Conservation (phyloP, 1,140 invertebrate species). For the Chlorops oryzae region DNA sequence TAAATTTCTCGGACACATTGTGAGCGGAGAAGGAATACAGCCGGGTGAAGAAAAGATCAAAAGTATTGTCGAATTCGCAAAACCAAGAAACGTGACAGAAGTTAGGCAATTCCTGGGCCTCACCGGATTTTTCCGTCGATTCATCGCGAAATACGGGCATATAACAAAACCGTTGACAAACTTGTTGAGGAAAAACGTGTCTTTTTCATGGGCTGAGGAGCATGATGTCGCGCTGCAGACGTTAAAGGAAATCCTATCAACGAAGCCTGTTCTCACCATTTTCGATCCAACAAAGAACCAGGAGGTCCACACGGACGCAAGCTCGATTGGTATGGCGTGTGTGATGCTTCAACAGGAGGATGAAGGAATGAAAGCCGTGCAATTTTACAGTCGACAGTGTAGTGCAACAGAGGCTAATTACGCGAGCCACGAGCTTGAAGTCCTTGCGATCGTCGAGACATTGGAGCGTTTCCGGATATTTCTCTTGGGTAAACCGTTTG, state of each 20-base stretch:
- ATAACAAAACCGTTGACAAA: slow-evolving; percentile 21
- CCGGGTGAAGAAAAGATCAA: no score
- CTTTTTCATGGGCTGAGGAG: slow-evolving; percentile 14
- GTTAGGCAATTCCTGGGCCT: no score
- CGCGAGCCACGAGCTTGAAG: slow-evolving; percentile 24
- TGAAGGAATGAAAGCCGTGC: slow-evolving; percentile 6
- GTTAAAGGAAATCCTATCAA: slow-evolving; percentile 13
- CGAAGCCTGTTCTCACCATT: no score
- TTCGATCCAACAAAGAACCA: no score
- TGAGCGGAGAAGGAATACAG: no score
- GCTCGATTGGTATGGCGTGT: slow-evolving; percentile 23
- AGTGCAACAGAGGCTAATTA: slow-evolving; percentile 18
- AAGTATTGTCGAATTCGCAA: slow-evolving; percentile 13
- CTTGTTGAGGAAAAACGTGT: slow-evolving; percentile 14
- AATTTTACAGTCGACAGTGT: slow-evolving; percentile 13
- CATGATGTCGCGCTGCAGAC: slow-evolving; percentile 10
- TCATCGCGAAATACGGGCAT: no score
- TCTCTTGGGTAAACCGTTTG: slow-evolving; percentile 9
- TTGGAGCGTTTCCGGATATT: slow-evolving; percentile 11
- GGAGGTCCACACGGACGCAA: slow-evolving; percentile 31
- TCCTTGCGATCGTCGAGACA: slow-evolving; percentile 15
- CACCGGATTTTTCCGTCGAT: slow-evolving; percentile 21
- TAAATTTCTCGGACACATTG: slow-evolving; percentile 16
- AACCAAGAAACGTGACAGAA: no score
- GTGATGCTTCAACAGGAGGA: not conserved